phyloP scores from a whole-genome alignment of 2,888 invertebrate species.

The Eupithecia pulchellata region DNA sequence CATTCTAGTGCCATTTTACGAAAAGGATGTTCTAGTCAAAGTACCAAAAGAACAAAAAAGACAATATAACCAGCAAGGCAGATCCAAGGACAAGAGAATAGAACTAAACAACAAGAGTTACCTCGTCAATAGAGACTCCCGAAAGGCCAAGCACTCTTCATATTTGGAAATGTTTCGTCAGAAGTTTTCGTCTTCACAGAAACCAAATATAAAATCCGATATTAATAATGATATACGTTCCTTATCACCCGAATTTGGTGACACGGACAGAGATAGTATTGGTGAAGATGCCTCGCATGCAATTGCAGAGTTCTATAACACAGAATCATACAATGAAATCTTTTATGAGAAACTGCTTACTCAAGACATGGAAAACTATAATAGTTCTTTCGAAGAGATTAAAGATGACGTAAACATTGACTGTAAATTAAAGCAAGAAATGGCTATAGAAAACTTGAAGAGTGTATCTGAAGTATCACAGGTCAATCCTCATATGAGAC shows the following conservation, averaged over 20 bases:
- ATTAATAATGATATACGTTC: constrained; percentile 68
- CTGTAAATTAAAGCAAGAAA: constrained; percentile 51
- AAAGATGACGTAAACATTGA: constrained; percentile 18
- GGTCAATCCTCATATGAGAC: constrained; percentile 57
- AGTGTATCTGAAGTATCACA: constrained; percentile 75
- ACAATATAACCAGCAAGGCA: constrained; percentile 49
- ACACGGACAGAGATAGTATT: constrained; percentile 76
- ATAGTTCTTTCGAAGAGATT: constrained; percentile 61
- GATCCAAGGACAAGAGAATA: constrained; percentile 47
- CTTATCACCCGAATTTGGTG: constrained; percentile 75
- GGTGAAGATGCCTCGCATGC: constrained; percentile 58
- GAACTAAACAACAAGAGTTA: constrained; percentile 58
- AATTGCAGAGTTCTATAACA: constrained; percentile 67
- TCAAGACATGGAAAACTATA: constrained; percentile 58
- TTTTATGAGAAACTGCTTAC: constrained; percentile 73
- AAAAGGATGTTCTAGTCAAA: constrained; percentile 77
- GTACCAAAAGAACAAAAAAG: constrained; percentile 66
- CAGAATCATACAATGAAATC: constrained; percentile 78
- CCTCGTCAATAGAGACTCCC: constrained; percentile 66
- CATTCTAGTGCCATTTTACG: constrained; percentile 79
- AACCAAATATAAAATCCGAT: constrained; percentile 44
- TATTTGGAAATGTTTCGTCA: constrained; percentile 77
- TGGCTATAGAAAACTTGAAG: constrained; percentile 60
- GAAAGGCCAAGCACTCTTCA: constrained; percentile 56
- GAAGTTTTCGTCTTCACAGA: constrained; percentile 58